Conservation (phyloP, 2,797 vertebrate genomes). For the Squalus acanthias region DNA sequence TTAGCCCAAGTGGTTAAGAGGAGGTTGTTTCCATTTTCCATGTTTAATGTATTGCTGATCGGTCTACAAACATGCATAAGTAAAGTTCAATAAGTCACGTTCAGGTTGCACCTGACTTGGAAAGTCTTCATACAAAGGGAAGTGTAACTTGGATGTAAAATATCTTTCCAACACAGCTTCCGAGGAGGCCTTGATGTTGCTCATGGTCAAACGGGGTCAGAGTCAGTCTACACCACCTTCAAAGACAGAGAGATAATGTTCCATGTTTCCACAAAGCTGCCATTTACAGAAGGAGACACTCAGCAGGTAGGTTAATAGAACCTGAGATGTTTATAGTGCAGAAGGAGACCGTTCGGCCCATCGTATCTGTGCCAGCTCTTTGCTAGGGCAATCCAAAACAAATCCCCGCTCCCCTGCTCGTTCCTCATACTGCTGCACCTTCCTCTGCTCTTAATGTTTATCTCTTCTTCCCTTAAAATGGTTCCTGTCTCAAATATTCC, state of each 20-base stretch:
- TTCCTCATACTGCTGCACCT: not conserved
- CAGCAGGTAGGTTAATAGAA: conserved; percentile 73
- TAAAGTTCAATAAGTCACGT: not conserved
- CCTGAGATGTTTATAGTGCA: not conserved
- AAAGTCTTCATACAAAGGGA: not conserved
- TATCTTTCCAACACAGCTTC: conserved; percentile 63
- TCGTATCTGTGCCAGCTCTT: not conserved
- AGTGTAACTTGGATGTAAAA: not conserved
- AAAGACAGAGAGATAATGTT: conserved; percentile 95
- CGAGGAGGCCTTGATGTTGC: conserved; percentile 92
- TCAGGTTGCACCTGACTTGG: not conserved
- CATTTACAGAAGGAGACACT: conserved; percentile 87
- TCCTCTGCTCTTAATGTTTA: not conserved
- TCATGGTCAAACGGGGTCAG: conserved; percentile 84
- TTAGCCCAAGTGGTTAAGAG: not conserved
- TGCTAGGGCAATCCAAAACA: not conserved
- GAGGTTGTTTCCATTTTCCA: not conserved
- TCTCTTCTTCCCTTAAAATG: not conserved
- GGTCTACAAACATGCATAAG: too few relatives aligned
- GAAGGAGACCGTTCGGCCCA: not conserved
- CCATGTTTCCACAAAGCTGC: conserved; percentile 94
- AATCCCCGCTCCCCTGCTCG: not conserved
- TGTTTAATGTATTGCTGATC: not conserved
- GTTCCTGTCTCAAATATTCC: not conserved
- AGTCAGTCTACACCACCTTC: conserved; percentile 90